Evolutionary conservation across 2,797 vertebrate genomes (phyloP), one percentile per base, ranked within the genome.

Genomic region (Lacerta agilis): DNA sequence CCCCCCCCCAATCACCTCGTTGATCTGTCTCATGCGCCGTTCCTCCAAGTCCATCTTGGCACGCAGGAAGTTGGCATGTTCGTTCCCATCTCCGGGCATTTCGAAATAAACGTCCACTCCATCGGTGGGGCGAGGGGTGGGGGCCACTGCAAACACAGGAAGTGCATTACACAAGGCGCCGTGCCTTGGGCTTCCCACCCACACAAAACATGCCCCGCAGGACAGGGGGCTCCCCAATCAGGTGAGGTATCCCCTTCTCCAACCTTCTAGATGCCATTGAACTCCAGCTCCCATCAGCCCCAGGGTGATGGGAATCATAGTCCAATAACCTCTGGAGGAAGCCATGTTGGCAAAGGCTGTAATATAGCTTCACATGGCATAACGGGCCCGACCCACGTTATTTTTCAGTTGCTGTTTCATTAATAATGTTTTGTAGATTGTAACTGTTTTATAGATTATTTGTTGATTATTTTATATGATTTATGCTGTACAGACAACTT

Each of bases 91-190:
- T 2, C 98, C 97, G 0, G 98, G 98, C 97, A 98, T 98, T 95
- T 98, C 98, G 0, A 99, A 99, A 92, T 99, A 99, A 80, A 99
- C 98, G 45, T 99, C 98, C 61, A 99, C 98, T 0, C 98, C 98
- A 1, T 99, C 98, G 8, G 98, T 98, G 88, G 98, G 98, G 25
- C 97, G 97, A 1, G 96, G 94, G 2, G 97, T 98, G 78, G 97
- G 96, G 85, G 97, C 97, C 97, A 90, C 91, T 96, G 89, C 38
- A 89, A 41, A 43, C 77, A 25, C 15, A 41, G 45, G 17, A 58
- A 29, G 41, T 25, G 9, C 6, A 36, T 92, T 27, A 87, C 13
- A n/a, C 43, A 77, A n/a, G 23, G 5, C 15, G 33, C 8, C 9
- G 8, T 27, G 33, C 45, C 5, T 10, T 13, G 1, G 23, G 17